Base-by-base conservation (phyloP, 1,140 invertebrate species). In the Samia ricini region DNA sequence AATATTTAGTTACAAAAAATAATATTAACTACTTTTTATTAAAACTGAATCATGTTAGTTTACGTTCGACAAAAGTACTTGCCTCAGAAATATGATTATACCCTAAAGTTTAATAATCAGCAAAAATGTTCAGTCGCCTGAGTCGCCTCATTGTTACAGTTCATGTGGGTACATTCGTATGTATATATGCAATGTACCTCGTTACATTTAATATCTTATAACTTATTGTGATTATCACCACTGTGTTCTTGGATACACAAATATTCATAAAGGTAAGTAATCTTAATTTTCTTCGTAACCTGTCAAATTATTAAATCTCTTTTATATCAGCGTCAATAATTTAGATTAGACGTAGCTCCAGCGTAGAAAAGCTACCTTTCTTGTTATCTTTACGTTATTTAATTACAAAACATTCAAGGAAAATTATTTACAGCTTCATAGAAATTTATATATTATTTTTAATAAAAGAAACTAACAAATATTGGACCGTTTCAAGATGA, bases 51-150 rank as follows among this genome's bases (percentile, higher is more conserved):
- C 56, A 22, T 18, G 48, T 21, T 48, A 51, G 19, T 48, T 67
- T 67, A 63, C 61, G 50, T 62, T 51, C n/a, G 51, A 57, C 4
- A 12, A 63, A 62, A 63, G 8, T 52, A 57, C 29, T 55, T 29
- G 52, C 19, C 22, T 7, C 18, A 48, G 50, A 61, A 68, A 61
- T 61, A 55, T 63, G 58, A 57, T 68, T 60, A 52, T 68, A 68
- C 61, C 66, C 58, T 42, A 68, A 61, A 61, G 22, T 63, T 50
- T 33, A 5, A 50, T 7, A 42, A 57, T 63, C 66, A 68, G 61
- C 61, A 61, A 49, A 57, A 60, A 24, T 23, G 22, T 48, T 22
- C 36, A 33, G 26, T 48, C 15, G 21, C 18, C 19, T 22, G 22
- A 33, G 26, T 48, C 15, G 21, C 18, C 19, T 60, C 21, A 51